Conservation (phyloP, 1,140 invertebrate species). For the Lordiphosa mommai region DNA sequence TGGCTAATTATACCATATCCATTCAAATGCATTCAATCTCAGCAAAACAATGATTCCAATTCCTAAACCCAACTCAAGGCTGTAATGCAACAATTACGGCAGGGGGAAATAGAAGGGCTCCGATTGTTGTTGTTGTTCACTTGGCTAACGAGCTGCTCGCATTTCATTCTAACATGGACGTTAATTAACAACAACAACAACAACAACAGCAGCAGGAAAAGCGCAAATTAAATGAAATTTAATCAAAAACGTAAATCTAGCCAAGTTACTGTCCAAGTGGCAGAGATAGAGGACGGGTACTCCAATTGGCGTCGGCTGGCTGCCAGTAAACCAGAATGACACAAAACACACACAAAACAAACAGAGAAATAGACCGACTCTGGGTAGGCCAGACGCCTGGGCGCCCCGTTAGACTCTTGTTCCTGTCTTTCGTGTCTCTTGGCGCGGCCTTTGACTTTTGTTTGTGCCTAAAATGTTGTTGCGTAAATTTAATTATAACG, state of each 20-base stretch:
- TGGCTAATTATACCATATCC: neutral
- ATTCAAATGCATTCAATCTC: neutral
- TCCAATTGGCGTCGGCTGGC: conserved; percentile 38
- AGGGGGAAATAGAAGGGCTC: conserved; percentile 24
- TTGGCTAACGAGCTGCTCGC: conserved; percentile 60
- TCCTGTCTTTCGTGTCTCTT: conserved; percentile 8
- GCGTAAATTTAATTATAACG: conserved; percentile 64
- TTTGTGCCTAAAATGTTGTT: conserved; percentile 48
- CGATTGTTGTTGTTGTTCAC: neutral
- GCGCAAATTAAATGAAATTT: conserved; percentile 72
- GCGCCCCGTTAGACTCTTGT: conserved; percentile 14
- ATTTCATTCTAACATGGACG: conserved; percentile 38
- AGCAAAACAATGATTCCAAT: neutral
- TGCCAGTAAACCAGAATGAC: conserved; percentile 48
- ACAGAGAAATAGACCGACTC: conserved; percentile 12
- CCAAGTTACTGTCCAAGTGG: conserved; percentile 48
- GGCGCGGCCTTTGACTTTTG: conserved; percentile 38
- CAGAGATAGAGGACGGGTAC: neutral
- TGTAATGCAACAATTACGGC: conserved; percentile 43
- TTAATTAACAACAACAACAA: conserved; percentile 55
- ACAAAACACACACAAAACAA: conserved; percentile 30
- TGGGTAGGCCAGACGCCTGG: conserved; percentile 24
- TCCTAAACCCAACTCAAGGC: conserved; percentile 9
- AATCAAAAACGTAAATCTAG: conserved; percentile 74
- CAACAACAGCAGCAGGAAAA: conserved; percentile 30